Conservation (phyloP, 2,797 vertebrate genomes). For the Eutrigla gurnardus region DNA sequence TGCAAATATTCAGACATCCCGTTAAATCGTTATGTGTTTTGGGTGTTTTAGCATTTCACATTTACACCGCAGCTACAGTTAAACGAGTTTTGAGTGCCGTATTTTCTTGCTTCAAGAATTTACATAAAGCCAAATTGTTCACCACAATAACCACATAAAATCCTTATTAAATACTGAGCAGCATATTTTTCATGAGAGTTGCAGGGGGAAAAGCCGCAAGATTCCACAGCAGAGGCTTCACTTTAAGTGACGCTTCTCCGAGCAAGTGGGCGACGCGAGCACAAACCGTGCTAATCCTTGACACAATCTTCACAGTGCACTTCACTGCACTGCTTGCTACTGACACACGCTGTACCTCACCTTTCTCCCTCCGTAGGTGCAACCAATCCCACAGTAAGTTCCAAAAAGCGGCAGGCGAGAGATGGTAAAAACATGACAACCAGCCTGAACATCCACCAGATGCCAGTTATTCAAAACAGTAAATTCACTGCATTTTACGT, state of each 20-base stretch:
- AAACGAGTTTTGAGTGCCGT: neutral
- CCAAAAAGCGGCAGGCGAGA: constrained; percentile 16
- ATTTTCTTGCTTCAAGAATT: neutral
- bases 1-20: no score
- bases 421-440: constrained; percentile 13
- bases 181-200: constrained; percentile 1
- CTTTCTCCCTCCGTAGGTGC: constrained; percentile 19
- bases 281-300: constrained; percentile 36
- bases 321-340: constrained; percentile 23
- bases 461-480: neutral
- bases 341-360: constrained; percentile 25
- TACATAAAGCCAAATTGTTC: neutral
- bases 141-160: neutral
- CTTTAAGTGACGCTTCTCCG: neutral
- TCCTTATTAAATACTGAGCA: neutral
- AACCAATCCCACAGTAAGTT: constrained; percentile 10
- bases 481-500: neutral
- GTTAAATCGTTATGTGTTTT: no score
- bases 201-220: neutral
- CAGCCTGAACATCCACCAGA: neutral
- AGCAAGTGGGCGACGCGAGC: constrained; percentile 14
- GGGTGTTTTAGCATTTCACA: neutral
- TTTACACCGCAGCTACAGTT: neutral
- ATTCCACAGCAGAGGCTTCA: neutral
- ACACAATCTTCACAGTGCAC: constrained; percentile 9